Conservation (phyloP, 2,113 vertebrate species). For the Eretmochelys imbricata region DNA sequence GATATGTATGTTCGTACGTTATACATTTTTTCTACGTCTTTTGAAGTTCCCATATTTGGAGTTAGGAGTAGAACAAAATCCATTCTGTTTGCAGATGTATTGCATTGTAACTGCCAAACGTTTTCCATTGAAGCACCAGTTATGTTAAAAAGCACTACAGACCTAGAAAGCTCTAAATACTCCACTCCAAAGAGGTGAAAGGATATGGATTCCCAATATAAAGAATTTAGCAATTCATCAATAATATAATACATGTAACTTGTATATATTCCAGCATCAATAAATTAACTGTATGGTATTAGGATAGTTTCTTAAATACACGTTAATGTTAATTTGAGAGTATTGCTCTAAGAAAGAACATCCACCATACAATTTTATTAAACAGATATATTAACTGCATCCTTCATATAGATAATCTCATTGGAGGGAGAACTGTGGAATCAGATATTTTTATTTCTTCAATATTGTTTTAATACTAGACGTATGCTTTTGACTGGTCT, state of each 20-base stretch:
- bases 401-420: neutral
- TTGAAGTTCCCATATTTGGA: constrained; percentile 62
- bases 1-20: constrained; percentile 26
- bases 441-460: neutral
- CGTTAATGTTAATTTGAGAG: constrained; percentile 5
- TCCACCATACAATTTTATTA: neutral
- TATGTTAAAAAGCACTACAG: constrained; percentile 20
- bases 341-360: neutral
- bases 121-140: constrained; percentile 47
- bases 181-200: constrained; percentile 29
- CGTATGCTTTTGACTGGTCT: neutral
- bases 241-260: neutral
- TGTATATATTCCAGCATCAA: neutral
- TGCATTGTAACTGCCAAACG: constrained; percentile 34
- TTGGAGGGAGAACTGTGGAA: neutral
- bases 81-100: constrained; percentile 51
- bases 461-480: neutral
- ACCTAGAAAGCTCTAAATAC: constrained; percentile 30
- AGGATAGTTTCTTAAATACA: constrained; percentile 4
- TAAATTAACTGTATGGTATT: neutral
- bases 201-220: constrained; percentile 17
- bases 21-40: constrained; percentile 53
- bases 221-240: neutral
- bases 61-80: constrained; percentile 49
- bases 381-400: neutral